A percentile compares a stretch with the other conserved stretches of the same genome.
Conservation (phyloP, 2,888 invertebrate genomes). For the Achlya flavicornis region DNA sequence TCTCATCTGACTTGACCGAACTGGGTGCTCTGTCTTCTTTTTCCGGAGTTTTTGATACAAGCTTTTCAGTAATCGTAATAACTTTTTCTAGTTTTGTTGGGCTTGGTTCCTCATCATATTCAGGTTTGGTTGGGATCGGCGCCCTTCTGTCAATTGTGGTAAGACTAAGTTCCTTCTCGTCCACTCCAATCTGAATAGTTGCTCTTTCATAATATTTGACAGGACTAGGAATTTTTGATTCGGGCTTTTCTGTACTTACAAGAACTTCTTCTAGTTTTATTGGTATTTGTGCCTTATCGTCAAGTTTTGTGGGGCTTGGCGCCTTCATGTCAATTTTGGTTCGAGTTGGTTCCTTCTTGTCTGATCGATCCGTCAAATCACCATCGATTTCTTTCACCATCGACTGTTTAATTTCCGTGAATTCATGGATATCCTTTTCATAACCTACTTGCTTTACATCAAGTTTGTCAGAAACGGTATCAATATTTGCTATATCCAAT, state of each 20-base stretch:
- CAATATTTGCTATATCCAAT: slow-evolving; percentile 19
- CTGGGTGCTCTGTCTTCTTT: not conserved
- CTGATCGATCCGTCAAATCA: slow-evolving; percentile 32
- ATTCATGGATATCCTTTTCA: slow-evolving; percentile 56
- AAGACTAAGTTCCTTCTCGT: not conserved
- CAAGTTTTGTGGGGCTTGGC: not conserved
- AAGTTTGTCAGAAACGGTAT: slow-evolving; percentile 66
- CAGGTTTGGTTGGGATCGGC: slow-evolving; percentile 15
- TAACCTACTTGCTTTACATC: slow-evolving; percentile 70
- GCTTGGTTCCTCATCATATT: slow-evolving; percentile 18
- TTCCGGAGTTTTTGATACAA: no score
- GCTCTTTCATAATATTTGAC: slow-evolving; percentile 7
- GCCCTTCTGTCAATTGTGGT: no score
- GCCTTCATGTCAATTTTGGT: not conserved
- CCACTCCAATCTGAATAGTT: not conserved
- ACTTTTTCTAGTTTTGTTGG: slow-evolving; percentile 5
- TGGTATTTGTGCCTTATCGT: slow-evolving; percentile 4
- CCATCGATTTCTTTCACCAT: slow-evolving; percentile 45
- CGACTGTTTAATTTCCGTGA: slow-evolving; percentile 30
- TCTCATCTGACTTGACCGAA: not conserved
- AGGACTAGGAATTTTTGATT: not conserved
- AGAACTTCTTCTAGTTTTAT: no score
- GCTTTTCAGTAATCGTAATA: no score
- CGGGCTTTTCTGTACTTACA: no score
- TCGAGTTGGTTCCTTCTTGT: slow-evolving; percentile 17